phyloP scores from a whole-genome alignment of 35 echinoderm and acorn worm genomes.

The Patiria miniata region DNA sequence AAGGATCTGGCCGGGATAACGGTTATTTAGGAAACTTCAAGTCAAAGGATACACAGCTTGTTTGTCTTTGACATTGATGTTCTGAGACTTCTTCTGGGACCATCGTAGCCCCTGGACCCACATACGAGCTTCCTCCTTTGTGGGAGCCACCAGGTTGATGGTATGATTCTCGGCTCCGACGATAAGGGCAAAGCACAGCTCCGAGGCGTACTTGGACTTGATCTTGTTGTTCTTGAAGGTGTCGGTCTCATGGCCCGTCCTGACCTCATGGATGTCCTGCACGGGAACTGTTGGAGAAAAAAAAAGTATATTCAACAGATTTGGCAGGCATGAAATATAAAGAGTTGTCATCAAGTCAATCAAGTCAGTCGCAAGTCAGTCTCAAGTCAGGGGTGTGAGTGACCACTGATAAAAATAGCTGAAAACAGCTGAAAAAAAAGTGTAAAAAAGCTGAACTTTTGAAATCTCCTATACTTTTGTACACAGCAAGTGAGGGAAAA shows the following conservation, averaged over 20 bases:
- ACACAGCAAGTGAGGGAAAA: too few relatives aligned
- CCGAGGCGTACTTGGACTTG: slow-evolving; percentile 52
- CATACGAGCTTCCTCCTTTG: slow-evolving; percentile 47
- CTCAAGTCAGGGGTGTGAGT: too few relatives aligned
- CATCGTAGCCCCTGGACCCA: slow-evolving; percentile 69
- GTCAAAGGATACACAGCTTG: slow-evolving; percentile 92
- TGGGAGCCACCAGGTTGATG: slow-evolving; percentile 77
- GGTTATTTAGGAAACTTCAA: too few relatives aligned
- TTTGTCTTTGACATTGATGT: slow-evolving; percentile 72
- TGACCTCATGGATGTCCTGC: slow-evolving; percentile 74
- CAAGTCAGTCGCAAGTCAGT: not conserved
- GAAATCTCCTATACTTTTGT: too few relatives aligned
- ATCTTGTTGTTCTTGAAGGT: slow-evolving; percentile 63
- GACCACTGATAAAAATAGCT: too few relatives aligned
- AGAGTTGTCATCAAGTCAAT: not conserved
- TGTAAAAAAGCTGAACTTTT: too few relatives aligned
- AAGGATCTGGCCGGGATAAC: too few relatives aligned
- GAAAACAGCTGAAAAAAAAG: too few relatives aligned
- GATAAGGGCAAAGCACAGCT: slow-evolving; percentile 70
- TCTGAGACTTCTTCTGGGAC: slow-evolving; percentile 75
- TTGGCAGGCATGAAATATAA: too few relatives aligned
- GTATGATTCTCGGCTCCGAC: slow-evolving; percentile 65
- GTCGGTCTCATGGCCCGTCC: slow-evolving; percentile 72
- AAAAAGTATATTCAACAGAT: too few relatives aligned
- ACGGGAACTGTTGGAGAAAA: slow-evolving; percentile 45